Evolutionary conservation across 2,113 vertebrate species (phyloP), one percentile per base, ranked within the genome.

Genomic region (Cyanocitta stelleri): DNA sequence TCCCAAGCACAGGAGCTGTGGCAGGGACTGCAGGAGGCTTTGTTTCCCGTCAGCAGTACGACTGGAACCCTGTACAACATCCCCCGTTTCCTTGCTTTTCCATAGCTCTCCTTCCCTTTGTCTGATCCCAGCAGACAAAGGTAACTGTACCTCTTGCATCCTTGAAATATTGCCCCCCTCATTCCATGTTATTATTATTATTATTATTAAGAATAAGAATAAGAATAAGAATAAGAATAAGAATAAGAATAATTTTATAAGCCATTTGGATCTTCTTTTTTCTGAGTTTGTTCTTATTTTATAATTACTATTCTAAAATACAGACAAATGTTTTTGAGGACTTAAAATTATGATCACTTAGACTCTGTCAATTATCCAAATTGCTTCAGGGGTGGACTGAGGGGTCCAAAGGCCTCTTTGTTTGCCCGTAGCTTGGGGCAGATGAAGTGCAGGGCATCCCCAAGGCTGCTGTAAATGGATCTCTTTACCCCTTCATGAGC

Each of bases 41-140:
- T 19, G 18, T 37, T 23, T 52, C 43, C 55, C 29, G 5, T 3
- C 12, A 29, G 9, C 55, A 21, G 7, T 0, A 0, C 4, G 6
- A 10, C 32, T 58, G 19, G 26, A 55, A 23, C 63, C 26, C 41
- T 8, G 6, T 1, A 21, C 4, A 5, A 11, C 35, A 39, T 3
- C 5, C 19, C 35, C 16, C 3, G 32, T 0, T 72, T 32, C 49
- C 79, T 32, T 4, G 2, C 9, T 48, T 68, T 52, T 33, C 43
- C 2, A 3, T 26, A 69, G 3, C 15, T 19, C 16, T 63, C 23
- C n/a, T 87, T 56, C 66, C 46, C 23, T 0, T 43, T 35, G 30
- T 30, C 71, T 6, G 15, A 54, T 11, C 41, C 49, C 73, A 66
- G 48, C 0, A 39, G n/a, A 35, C 22, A 18, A 43, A 39, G 13